A percentile compares a stretch with the other conserved stretches of the same genome.
Evolutionary conservation across 92 coral and sea anemone genomes (phyloP).

Genomic region (Phenganax subtilis): DNA sequence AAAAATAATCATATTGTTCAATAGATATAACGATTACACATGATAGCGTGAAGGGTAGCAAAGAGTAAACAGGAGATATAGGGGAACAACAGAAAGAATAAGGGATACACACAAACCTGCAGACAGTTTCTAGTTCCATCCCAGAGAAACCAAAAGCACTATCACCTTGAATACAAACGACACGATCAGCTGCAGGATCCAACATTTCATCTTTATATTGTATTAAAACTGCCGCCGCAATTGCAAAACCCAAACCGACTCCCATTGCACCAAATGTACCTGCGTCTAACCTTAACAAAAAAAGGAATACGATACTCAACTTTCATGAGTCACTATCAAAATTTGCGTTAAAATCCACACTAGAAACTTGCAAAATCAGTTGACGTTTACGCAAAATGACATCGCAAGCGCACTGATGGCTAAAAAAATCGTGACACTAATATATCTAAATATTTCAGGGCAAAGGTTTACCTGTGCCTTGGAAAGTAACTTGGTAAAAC

Average conservation of each 20-base stretch:
- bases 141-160: conserved; percentile 98
- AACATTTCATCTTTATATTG: conserved; percentile 54
- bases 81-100: background rate
- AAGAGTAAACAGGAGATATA: background rate
- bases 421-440: background rate
- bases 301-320: background rate
- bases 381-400: too few relatives aligned
- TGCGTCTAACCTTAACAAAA: conserved; percentile 64
- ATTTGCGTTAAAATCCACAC: too few relatives aligned
- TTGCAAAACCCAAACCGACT: conserved; percentile 91
- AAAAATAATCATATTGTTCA: too few relatives aligned
- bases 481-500: conserved; percentile 76
- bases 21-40: too few relatives aligned
- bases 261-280: conserved; percentile 99
- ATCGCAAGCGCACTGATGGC: too few relatives aligned
- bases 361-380: too few relatives aligned
- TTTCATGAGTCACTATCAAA: background rate
- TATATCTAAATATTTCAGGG: background rate
- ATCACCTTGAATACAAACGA: conserved; percentile 95
- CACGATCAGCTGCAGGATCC: conserved; percentile 55
- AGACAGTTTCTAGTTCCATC: conserved; percentile 94
- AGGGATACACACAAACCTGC: conserved; percentile 53
- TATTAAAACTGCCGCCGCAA: conserved; percentile 73
- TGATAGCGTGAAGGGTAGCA: background rate
- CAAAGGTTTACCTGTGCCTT: conserved; percentile 52